Percentiles rank a stretch among this genome's conserved stretches.
These are phyloP conservation scores for Perca flavescens DNA, from an alignment of 2,113 vertebrate genomes.

Conservation along the genomic window DNA sequence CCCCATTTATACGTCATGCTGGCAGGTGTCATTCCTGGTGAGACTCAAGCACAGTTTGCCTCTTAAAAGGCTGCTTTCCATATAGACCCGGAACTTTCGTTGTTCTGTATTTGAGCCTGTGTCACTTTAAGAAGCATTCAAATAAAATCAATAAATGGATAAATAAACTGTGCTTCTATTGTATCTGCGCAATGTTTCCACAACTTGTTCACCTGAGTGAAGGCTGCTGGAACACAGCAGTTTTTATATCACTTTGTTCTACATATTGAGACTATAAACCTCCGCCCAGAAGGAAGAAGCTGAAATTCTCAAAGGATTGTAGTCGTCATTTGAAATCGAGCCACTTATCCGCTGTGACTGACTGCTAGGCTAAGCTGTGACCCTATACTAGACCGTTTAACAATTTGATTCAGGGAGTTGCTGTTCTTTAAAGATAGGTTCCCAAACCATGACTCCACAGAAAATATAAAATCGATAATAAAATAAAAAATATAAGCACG, in stretches of 20 bases:
- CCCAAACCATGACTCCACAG: background rate
- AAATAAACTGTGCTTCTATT: background rate
- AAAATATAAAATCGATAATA: background rate
- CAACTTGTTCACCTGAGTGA: background rate
- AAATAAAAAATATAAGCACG: background rate
- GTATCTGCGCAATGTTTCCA: background rate
- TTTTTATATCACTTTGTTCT: background rate
- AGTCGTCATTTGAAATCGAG: background rate
- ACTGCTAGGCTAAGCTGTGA: background rate
- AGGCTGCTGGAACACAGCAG: background rate
- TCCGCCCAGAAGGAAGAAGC: background rate
- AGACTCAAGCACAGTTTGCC: background rate
- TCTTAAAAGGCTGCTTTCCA: background rate
- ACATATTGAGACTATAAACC: background rate
- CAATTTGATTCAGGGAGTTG: too few species aligned
- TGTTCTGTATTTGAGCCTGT: background rate
- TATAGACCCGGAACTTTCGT: background rate
- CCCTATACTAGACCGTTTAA: background rate
- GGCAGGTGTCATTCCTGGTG: slow-evolving; percentile 34
- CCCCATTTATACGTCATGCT: background rate
- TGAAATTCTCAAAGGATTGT: background rate
- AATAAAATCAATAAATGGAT: background rate
- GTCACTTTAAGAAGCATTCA: background rate
- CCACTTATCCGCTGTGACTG: background rate
- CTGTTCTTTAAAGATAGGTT: background rate